A percentile compares a stretch with the other conserved stretches of the same genome.
phyloP scores from a whole-genome alignment of 2,888 invertebrate species.

The Formica aserva region DNA sequence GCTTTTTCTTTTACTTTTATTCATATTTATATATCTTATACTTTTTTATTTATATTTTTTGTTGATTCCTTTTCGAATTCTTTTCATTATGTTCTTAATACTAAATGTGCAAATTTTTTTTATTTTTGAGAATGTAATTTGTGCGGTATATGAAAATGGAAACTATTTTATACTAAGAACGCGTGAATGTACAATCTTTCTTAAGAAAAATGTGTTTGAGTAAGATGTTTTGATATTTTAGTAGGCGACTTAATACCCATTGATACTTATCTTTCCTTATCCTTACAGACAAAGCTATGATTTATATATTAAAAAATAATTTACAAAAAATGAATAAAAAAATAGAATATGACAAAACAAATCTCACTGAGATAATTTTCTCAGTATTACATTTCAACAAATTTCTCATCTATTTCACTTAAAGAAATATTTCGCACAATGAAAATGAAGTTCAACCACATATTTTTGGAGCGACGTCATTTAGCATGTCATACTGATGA shows the following conservation, averaged over 20 bases:
- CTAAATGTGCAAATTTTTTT: not conserved
- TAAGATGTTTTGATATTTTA: not conserved
- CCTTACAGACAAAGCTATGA: not conserved
- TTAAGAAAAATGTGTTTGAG: slow-evolving; percentile 1
- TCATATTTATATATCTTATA: not conserved
- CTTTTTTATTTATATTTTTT: not conserved
- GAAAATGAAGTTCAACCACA: not conserved
- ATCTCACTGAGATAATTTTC: not conserved
- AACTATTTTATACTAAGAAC: slow-evolving; percentile 20
- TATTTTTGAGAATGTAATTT: not conserved
- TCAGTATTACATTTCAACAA: not conserved
- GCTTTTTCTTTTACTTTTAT: not conserved
- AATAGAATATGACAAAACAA: not conserved
- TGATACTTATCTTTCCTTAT: not conserved
- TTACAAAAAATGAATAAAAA: not conserved
- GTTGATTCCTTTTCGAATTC: not conserved
- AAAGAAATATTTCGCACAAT: not conserved
- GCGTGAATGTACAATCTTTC: not conserved
- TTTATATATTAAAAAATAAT: slow-evolving; percentile 1
- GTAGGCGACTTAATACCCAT: not conserved
- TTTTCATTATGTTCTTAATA: not conserved
- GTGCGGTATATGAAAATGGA: not conserved
- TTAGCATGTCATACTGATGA: not conserved
- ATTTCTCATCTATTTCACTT: not conserved
- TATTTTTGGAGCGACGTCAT: not conserved